Evolutionary conservation across 2,888 invertebrate species (phyloP), one percentile per base, ranked within the genome.

Genomic region (Pandemis cinnamomeana): DNA sequence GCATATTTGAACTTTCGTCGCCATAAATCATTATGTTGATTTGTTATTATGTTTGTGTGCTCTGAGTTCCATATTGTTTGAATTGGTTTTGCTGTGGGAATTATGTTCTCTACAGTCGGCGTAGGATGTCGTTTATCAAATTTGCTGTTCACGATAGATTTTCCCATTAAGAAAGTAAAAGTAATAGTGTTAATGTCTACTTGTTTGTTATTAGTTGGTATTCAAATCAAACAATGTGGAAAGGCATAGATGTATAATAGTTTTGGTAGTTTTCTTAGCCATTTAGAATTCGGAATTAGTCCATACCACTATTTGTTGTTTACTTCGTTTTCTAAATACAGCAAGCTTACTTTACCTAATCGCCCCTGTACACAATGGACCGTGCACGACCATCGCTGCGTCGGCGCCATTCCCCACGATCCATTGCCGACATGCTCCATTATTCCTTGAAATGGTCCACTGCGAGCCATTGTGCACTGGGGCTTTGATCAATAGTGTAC

Each of bases 31-130:
- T 44, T 51, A 11, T 53, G 53, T 67, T 53, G 36, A 13, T 41
- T n/a, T 11, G 41, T 62, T 64, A 58, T 69, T 60, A 13, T 11
- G 15, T 61, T 20, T 70, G 51, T 61, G 55, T 71, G 48, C 55
- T 64, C 64, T 73, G 10, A 72, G 80, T 85, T 89, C 86, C 89
- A 86, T 88, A 84, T 86, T 88, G 88, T 86, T 86, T 86, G 83
- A 84, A 78, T 71, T 75, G 78, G 20, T 51, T n/a, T 36, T 89
- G 89, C 27, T 36, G 89, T 91, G 89, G 88, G 89, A 77, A 83
- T 36, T 84, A 77, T 58, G 75, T 81, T 78, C 20, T 51, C 66
- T 8, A 72, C 51, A 61, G 53, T 58, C 46, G 5, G 46, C 11
- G 10, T 46, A 5, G 11, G 11, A 11, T 11, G 3, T 11, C 10